Base-by-base conservation (phyloP, 2,888 invertebrate genomes). In the Aplocera efformata region DNA sequence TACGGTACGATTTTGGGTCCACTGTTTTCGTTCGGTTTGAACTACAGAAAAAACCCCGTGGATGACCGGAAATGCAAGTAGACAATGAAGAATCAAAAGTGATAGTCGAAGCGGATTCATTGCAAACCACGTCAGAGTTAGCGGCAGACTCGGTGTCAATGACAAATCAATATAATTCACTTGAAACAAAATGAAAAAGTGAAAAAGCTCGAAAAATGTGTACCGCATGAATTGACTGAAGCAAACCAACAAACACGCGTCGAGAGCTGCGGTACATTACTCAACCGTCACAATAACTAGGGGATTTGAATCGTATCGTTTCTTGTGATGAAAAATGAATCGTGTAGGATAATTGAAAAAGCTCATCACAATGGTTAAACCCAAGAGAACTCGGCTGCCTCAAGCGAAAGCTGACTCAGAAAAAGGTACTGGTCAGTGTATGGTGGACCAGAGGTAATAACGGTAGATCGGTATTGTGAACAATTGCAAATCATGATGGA, bases 351-450 rank as follows among this genome's bases (percentile, higher is more conserved):
- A 50, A 46, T 49, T 41, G 42, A 33, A 57, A 53, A 38, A 10
- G 48, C 43, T 49, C 45, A 43, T 49, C n/a, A 27, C 51, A 53
- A 40, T 55, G 43, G 51, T 51, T 66, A 62, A 32, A 36, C 21
- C 29, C 29, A 9, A 11, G 11, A 28, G 29, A 60, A 44, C 60
- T 63, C 35, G 35, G 24, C 30, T 34, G 30, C 34, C 13, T 30
- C 7, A 31, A 34, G 61, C 64, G 56, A 35, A 52, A 42, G 35
- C 48, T 38, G 47, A 42, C 30, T 50, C 42, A 50, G 47, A 53
- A 50, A 52, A 58, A 53, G 32, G 26, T 49, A 48, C 41, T 50
- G 17, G 45, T 43, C 26, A 43, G 48, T 33, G 43, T 40, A 24
- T 44, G 53, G 48, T 51, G 40, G 45, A 44, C 48, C 20, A 42